Base-by-base conservation (phyloP, 2,888 invertebrate species). In the Pyrocoelia pectoralis region DNA sequence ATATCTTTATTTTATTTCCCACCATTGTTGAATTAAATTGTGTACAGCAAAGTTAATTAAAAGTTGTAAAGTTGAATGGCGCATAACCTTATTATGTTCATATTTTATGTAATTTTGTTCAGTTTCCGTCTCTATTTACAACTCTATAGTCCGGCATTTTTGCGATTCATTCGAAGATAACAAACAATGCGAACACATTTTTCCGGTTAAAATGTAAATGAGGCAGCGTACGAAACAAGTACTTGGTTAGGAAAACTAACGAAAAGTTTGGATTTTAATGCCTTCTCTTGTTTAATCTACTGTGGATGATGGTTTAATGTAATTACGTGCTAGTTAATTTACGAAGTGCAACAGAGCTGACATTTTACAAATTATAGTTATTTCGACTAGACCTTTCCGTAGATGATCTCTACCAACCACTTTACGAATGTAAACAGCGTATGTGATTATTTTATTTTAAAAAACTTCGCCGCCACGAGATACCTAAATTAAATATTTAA, bases 11-110 rank as follows among this genome's bases (percentile, higher is more conserved):
- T 58, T 58, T 13, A 38, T 58, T 58, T 58, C 52, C 33, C 8
- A 52, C 52, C 52, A 52, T 55, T 52, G 49, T 60, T 59, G 17
- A 58, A 46, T 58, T 60, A 53, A 49, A 60, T 54, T 50, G 54
- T 50, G 51, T 46, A 56, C 54, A 18, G 50, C 55, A 46, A 55
- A 61, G 61, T 51, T 61, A 61, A 61, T 61, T 61, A 61, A 61
- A 61, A 61, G 61, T 61, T 61, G 54, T 48, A 58, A 28, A 53
- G 59, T 53, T 38, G 48, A 53, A 48, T 46, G 53, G 46, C 53
- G 53, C 59, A 38, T 59, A 54, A 53, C 53, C 48, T 49, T 48
- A 54, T 59, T 53, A 54, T 46, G 59, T 54, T 54, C 49, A 48
- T 49, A 53, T 52, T 59, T 54, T 43, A 54, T 28, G 29, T 59